Evolutionary conservation across 2,888 invertebrate species (phyloP).

Genomic region (Tolmerus cingulatus): DNA sequence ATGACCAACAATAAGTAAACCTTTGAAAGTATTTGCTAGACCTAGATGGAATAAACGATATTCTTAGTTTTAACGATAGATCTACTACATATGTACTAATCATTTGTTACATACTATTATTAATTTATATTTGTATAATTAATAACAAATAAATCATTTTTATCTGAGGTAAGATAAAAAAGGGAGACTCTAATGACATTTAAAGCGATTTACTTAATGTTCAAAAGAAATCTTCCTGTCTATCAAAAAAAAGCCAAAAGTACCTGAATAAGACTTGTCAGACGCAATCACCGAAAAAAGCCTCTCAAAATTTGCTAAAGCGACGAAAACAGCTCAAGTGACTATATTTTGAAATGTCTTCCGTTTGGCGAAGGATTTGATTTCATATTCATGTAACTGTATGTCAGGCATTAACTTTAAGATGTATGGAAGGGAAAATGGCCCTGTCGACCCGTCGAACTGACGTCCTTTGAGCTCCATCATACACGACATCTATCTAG

Average conservation of each 20-base stretch:
- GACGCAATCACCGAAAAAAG: not conserved
- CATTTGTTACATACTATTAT: no score
- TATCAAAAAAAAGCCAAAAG: not conserved
- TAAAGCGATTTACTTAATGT: not conserved
- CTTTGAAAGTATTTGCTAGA: no score
- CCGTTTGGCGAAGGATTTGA: not conserved
- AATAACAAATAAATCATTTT: no score
- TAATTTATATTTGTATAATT: no score
- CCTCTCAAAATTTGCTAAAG: not conserved
- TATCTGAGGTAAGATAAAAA: not conserved
- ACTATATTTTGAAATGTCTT: not conserved
- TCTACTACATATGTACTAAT: no score
- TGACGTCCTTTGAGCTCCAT: not conserved
- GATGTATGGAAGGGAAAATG: not conserved
- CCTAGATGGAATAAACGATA: no score
- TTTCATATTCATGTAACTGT: not conserved
- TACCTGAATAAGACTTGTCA: not conserved
- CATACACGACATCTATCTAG: not conserved
- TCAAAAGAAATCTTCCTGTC: not conserved
- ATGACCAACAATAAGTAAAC: no score
- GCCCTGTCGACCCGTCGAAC: not conserved
- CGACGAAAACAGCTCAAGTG: not conserved
- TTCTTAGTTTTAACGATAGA: no score
- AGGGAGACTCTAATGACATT: not conserved
- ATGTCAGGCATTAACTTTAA: not conserved